Evolutionary conservation across 2,888 invertebrate genomes (phyloP), one percentile per base, ranked within the genome.

Genomic region (Pharmacophagus antenor): DNA sequence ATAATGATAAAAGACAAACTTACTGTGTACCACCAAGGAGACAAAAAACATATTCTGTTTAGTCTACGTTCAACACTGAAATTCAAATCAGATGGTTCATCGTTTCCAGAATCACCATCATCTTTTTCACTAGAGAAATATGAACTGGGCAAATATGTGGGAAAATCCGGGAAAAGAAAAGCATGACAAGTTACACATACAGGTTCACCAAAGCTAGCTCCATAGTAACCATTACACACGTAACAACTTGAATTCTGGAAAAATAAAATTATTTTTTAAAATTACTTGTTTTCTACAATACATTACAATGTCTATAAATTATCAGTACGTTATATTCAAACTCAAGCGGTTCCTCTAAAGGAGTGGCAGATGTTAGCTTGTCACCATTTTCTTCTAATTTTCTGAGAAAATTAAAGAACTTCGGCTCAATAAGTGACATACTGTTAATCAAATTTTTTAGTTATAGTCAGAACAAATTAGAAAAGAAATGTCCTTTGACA

Each of bases 51-150:
- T 4, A 80, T 69, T 72, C 78, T 82, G 46, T 85, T 85, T 1
- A 77, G 73, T 71, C 90, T 88, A 23, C 92, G 81, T 54, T 93
- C 93, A 3, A 90, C 84, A 65, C 88, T 91, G 63, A 91, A 93
- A 70, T 91, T 92, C 53, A 93, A 80, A 76, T 96, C 96, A 42
- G 94, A 93, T 0, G 98, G 98, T 77, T 98, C 98, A 79, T 98
- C 98, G 79, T 97, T 98, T 0, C 98, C 98, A 0, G 97, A 98
- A 80, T 98, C 98, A 67, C 96, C 96, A 70, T 97, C 97, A 72
- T 97, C 97, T 5, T 92, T 92, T 64, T 93, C 92, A 66, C 91
- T 92, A 63, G 76, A 84, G 71, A 87, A 88, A 66, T 84, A 88
- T 2, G 91, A 88, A 58, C 81, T 84, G 22, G 92, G 92, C 49